Base-by-base conservation (phyloP, 2,113 vertebrate species). In the Nothocercus nigrocapillus region DNA sequence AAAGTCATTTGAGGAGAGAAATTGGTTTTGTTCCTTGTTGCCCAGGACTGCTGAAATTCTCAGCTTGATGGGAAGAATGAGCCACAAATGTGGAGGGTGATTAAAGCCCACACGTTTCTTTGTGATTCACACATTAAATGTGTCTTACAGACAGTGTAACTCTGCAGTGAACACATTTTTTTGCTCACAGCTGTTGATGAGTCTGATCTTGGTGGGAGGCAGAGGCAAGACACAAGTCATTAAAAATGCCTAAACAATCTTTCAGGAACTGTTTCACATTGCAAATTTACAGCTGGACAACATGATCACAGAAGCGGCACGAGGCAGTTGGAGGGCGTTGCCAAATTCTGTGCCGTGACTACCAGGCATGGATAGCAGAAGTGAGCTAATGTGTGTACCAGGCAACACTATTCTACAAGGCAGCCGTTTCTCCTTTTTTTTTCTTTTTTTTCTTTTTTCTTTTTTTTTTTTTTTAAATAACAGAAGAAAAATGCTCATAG, bases 31-130 rank as follows among this genome's bases (percentile, higher is more conserved):
- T 89, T 81, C 22, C 15, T 82, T 75, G 6, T 3, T 94, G 64
- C 40, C 36, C 25, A 58, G 77, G 24, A 18, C 59, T 91, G 77
- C 56, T 9, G 12, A 83, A 90, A 69, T 92, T 91, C 63, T 90
- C 56, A 21, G 38, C 51, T 74, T 75, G 84, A 49, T 61, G 91
- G 75, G 78, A 49, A 94, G 94, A 91, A 93, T 74, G 49, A 94
- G 49, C 53, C 30, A 25, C 38, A 82, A 88, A 85, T 32, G 74
- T 73, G 66, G 30, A 88, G 66, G 63, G 62, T 88, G 78, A 82
- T 96, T 85, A 87, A 45, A 94, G 56, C 88, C 91, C 89, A 89
- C 91, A 32, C 85, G 11, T 79, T 89, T 78, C 95, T 83, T 88
- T 70, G 82, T 91, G 88, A 87, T 92, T 96, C 85, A 91, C 5